Conservation (phyloP, 2,888 invertebrate genomes). For the Tridacna crocea region DNA sequence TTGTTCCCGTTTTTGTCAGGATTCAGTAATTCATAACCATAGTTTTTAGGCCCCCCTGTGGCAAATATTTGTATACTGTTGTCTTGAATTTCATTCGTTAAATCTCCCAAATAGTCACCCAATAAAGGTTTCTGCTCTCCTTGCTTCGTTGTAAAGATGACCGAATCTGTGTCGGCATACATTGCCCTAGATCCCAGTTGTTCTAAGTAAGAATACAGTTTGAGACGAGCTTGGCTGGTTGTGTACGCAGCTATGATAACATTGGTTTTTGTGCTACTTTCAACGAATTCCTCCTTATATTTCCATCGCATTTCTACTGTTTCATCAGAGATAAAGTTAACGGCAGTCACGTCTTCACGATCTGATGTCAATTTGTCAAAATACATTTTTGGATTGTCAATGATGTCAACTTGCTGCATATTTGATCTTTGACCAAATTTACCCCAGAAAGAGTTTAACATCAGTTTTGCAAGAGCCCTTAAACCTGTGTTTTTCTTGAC, state of each 20-base stretch:
- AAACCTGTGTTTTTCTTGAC: too few relatives aligned
- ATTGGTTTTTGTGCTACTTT: slow-evolving; percentile 61
- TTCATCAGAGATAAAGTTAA: slow-evolving; percentile 46
- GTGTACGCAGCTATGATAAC: slow-evolving; percentile 37
- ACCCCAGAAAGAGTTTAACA: slow-evolving; percentile 60
- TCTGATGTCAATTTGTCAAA: slow-evolving; percentile 48
- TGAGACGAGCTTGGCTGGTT: slow-evolving; percentile 32
- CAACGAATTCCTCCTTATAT: slow-evolving; percentile 65
- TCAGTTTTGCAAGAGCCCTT: too few relatives aligned
- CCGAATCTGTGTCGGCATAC: slow-evolving; percentile 42
- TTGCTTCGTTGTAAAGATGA: slow-evolving; percentile 24
- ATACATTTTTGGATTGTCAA: slow-evolving; percentile 30
- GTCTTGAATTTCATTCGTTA: slow-evolving; percentile 50
- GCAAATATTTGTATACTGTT: slow-evolving; percentile 69
- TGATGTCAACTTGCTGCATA: slow-evolving; percentile 34
- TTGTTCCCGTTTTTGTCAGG: slow-evolving; percentile 35
- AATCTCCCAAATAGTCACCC: slow-evolving; percentile 34
- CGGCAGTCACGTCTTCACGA: slow-evolving; percentile 37
- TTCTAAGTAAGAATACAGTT: too few relatives aligned
- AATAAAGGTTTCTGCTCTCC: slow-evolving; percentile 37
- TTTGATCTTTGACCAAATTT: slow-evolving; percentile 56
- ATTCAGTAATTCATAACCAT: too few relatives aligned
- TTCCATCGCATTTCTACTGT: slow-evolving; percentile 42
- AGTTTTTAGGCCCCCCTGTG: slow-evolving; percentile 82
- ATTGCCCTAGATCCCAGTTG: slow-evolving; percentile 22